These are phyloP conservation scores for Bufotes viridis DNA, from an alignment of 2,797 vertebrate genomes.

Conservation along the genomic window DNA sequence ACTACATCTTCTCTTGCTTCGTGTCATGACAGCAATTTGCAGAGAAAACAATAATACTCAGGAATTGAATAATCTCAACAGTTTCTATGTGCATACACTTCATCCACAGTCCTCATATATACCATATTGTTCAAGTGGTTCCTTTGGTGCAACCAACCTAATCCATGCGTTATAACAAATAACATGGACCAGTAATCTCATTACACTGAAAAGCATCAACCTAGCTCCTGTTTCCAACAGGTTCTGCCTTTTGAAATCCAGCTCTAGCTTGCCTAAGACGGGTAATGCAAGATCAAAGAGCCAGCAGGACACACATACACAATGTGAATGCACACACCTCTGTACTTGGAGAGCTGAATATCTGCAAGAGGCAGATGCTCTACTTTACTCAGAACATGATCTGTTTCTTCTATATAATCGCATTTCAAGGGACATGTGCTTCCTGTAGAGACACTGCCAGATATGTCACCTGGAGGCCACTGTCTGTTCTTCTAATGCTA, in stretches of 20 bases:
- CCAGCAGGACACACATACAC: constrained; percentile 2
- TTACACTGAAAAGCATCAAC: not conserved
- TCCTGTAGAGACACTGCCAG: constrained; percentile 46
- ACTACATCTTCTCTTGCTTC: not conserved
- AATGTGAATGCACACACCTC: constrained; percentile 25
- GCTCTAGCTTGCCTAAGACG: not conserved
- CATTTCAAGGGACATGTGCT: constrained; percentile 48
- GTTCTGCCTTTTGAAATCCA: not conserved
- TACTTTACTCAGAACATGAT: constrained; percentile 35
- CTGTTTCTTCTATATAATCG: constrained; percentile 49
- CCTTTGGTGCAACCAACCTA: not conserved
- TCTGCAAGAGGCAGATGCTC: constrained; percentile 44
- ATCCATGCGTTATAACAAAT: not conserved
- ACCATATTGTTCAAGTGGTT: not conserved
- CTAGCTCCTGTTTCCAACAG: not conserved
- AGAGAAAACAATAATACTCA: not conserved
- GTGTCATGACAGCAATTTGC: not conserved
- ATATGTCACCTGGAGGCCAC: constrained; percentile 43
- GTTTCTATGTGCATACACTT: not conserved
- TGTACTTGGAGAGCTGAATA: constrained; percentile 9
- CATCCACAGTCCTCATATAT: not conserved
- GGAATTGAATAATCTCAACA: not conserved
- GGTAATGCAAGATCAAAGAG: constrained; percentile 27
- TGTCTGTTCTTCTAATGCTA: constrained; percentile 12
- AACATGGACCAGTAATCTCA: not conserved